A percentile compares a stretch with the other conserved stretches of the same genome.
Evolutionary conservation across 2,797 vertebrate genomes (phyloP).

Genomic region (Danio tinwini): DNA sequence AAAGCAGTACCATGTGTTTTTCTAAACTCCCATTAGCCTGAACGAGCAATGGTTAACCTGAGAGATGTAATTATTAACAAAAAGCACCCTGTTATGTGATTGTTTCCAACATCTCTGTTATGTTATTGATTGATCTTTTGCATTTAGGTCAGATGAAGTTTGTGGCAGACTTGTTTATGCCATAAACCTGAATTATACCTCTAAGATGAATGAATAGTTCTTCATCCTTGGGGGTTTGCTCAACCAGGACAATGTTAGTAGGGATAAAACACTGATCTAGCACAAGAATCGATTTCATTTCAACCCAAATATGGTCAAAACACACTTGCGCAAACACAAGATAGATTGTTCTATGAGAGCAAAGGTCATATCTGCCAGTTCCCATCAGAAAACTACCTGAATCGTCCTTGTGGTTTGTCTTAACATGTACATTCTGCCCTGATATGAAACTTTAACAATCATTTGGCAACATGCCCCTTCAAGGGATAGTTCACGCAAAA

Average conservation of each 20-base stretch:
- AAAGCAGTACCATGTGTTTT: slow-evolving; percentile 1
- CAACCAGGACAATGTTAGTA: background rate
- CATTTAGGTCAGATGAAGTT: slow-evolving; percentile 2
- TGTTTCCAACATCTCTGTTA: slow-evolving; percentile 1
- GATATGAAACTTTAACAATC: slow-evolving; percentile 1
- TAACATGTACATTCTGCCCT: slow-evolving; percentile 11
- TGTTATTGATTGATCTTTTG: slow-evolving; percentile 23
- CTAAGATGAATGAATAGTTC: background rate
- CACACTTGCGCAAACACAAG: slow-evolving; percentile 65
- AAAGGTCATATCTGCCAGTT: slow-evolving; percentile 67
- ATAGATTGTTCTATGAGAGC: slow-evolving; percentile 68
- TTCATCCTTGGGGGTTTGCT: background rate
- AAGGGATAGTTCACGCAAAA: no score
- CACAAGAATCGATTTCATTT: background rate
- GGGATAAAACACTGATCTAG: background rate
- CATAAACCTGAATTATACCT: slow-evolving; percentile 1
- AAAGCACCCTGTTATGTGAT: slow-evolving; percentile 45
- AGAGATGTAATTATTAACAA: slow-evolving; percentile 58
- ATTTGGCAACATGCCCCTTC: slow-evolving; percentile 8
- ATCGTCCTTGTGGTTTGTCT: slow-evolving; percentile 28
- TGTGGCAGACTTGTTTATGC: background rate
- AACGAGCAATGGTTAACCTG: slow-evolving; percentile 56
- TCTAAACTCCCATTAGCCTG: slow-evolving; percentile 3
- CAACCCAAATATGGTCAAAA: slow-evolving; percentile 34
- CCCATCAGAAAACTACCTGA: slow-evolving; percentile 59